Evolutionary conservation across 2,797 vertebrate genomes (phyloP).

Genomic region (Pseudopleuronectes americanus): DNA sequence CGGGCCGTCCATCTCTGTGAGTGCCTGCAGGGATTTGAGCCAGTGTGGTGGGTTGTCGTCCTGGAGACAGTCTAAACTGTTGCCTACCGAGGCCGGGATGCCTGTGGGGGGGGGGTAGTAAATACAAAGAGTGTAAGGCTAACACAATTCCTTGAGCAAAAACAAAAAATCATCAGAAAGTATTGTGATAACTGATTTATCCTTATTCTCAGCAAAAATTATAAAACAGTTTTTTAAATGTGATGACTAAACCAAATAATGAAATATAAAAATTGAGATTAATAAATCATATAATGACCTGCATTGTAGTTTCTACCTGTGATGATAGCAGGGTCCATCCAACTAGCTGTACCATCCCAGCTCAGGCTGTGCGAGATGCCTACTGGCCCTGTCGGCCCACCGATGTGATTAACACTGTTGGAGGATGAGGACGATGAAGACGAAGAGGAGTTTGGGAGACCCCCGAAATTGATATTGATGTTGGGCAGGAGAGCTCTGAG

Average conservation of each 20-base stretch:
- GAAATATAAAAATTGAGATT: not conserved
- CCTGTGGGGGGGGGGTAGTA: constrained; percentile 75
- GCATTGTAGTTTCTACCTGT: constrained; percentile 87
- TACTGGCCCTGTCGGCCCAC: constrained; percentile 87
- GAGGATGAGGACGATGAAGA: constrained; percentile 87
- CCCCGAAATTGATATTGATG: constrained; percentile 99
- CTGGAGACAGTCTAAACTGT: constrained; percentile 98
- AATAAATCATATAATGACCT: not conserved
- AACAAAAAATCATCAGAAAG: too few relatives aligned
- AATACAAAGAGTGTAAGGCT: not conserved
- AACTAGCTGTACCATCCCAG: constrained; percentile 97
- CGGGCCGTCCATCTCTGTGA: constrained; percentile 98
- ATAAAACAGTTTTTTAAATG: not conserved
- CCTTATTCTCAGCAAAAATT: too few relatives aligned
- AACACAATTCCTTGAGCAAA: not conserved
- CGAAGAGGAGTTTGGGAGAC: constrained; percentile 94
- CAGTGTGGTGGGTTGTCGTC: constrained; percentile 99
- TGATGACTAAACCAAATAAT: not conserved
- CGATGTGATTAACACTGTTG: constrained; percentile 98
- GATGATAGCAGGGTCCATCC: constrained; percentile 99
- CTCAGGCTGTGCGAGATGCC: constrained; percentile 95
- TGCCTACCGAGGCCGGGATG: constrained; percentile 93
- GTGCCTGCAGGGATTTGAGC: constrained; percentile 98
- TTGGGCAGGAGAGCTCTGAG: constrained; percentile 98
- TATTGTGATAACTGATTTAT: too few relatives aligned